phyloP scores from a whole-genome alignment of 2,888 invertebrate genomes.

The Linnaemya vulpina region DNA sequence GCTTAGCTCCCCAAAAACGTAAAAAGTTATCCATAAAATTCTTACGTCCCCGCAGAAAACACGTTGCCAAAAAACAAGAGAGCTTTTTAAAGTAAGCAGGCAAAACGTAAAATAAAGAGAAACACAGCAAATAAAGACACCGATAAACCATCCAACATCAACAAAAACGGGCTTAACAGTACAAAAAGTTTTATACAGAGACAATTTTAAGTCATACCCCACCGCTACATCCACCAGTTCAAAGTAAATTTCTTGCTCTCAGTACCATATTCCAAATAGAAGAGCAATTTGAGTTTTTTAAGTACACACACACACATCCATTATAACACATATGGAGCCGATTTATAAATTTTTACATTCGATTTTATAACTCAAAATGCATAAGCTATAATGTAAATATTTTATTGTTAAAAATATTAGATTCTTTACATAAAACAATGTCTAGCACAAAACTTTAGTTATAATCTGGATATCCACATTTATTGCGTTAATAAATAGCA shows the following conservation, averaged over 20 bases:
- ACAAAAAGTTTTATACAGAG: slow-evolving; percentile 53
- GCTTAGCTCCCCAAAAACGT: slow-evolving; percentile 42
- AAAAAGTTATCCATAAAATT: slow-evolving; percentile 30
- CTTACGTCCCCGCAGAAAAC: slow-evolving; percentile 32
- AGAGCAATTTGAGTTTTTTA: slow-evolving; percentile 54
- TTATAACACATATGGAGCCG: slow-evolving; percentile 14
- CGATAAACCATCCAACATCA: slow-evolving; percentile 49
- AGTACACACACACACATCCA: slow-evolving; percentile 1
- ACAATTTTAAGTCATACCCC: slow-evolving; percentile 19
- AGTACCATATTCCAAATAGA: slow-evolving; percentile 9
- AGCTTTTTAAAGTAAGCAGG: slow-evolving; percentile 30
- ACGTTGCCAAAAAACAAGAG: slow-evolving; percentile 42
- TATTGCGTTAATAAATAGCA: neutral
- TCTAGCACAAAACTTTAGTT: neutral
- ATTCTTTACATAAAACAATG: neutral
- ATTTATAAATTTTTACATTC: slow-evolving; percentile 39
- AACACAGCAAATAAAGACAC: slow-evolving; percentile 35
- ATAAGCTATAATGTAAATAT: neutral
- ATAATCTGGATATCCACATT: neutral
- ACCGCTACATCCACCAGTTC: neutral
- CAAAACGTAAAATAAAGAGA: slow-evolving; percentile 49
- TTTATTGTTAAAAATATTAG: neutral
- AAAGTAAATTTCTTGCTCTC: slow-evolving; percentile 21
- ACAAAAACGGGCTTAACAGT: slow-evolving; percentile 60
- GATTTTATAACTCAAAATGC: slow-evolving; percentile 56